Conservation (phyloP, 2,113 vertebrate genomes). For the Neolamprologus hecqui region DNA sequence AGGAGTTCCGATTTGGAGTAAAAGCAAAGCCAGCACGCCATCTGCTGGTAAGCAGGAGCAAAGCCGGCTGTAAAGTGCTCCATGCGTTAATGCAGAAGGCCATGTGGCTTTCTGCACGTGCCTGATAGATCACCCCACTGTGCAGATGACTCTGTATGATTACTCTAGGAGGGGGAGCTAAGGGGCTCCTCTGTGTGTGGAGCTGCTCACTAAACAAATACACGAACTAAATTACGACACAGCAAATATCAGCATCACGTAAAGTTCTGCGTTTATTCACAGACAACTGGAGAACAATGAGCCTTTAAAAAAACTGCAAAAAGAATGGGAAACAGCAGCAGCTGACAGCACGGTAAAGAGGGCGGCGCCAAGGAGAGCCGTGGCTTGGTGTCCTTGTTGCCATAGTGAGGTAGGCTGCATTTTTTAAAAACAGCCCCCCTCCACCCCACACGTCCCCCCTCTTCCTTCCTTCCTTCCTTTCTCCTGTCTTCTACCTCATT, state of each 20-base stretch:
- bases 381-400: conserved; percentile 39
- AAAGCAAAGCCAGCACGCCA: neutral
- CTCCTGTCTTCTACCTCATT: neutral
- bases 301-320: neutral
- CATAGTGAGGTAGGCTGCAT: neutral
- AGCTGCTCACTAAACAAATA: neutral
- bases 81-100: neutral
- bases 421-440: conserved; percentile 29
- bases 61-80: neutral
- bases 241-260: neutral
- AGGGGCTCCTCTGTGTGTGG: neutral
- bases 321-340: neutral
- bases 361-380: neutral
- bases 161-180: neutral
- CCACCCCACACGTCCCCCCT: neutral
- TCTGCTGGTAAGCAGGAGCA: conserved; percentile 21
- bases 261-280: neutral
- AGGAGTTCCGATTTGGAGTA: neutral
- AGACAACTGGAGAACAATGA: neutral
- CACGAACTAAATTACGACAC: neutral
- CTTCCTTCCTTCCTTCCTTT: neutral
- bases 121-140: neutral
- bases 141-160: neutral
- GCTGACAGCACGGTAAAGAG: neutral
- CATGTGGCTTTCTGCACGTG: neutral